Percentiles rank a stretch among this genome's conserved stretches.
phyloP scores from a whole-genome alignment of 2,888 invertebrate genomes.

The Malacosoma neustria region DNA sequence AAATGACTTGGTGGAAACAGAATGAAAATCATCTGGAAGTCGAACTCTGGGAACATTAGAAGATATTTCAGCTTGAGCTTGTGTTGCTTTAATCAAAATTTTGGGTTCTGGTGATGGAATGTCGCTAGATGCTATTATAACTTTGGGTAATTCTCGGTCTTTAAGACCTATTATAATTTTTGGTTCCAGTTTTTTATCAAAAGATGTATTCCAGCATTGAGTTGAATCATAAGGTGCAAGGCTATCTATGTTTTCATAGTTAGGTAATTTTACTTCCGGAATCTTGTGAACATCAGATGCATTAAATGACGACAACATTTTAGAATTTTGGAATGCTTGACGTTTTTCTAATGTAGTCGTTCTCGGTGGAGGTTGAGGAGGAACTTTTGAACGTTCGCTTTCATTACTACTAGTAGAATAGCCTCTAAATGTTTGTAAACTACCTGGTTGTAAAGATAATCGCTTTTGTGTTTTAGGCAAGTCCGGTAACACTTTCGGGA shows the following conservation, averaged over 20 bases:
- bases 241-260: conserved; percentile 53
- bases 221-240: conserved; percentile 27
- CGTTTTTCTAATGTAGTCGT: conserved; percentile 80
- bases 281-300: conserved; percentile 32
- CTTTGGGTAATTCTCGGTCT: conserved; percentile 54
- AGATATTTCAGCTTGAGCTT: conserved; percentile 43
- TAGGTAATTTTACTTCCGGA: conserved; percentile 20
- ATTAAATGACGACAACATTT: conserved; percentile 53
- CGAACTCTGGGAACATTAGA: conserved; percentile 66
- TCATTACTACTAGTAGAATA: conserved; percentile 32
- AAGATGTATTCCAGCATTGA: conserved; percentile 27
- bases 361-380: conserved; percentile 85
- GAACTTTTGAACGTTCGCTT: conserved; percentile 56
- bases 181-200: conserved; percentile 31
- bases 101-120: conserved; percentile 68
- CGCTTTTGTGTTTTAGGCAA: conserved; percentile 76
- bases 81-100: conserved; percentile 76
- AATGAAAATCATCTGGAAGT: conserved; percentile 61
- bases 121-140: conserved; percentile 69
- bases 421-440: conserved; percentile 52
- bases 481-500: conserved; percentile 90
- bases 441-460: conserved; percentile 77
- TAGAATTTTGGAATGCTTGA: conserved; percentile 54
- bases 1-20: conserved; percentile 47
- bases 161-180: conserved; percentile 16